phyloP scores from a whole-genome alignment of 2,113 vertebrate genomes.

The Circaetus gallicus region DNA sequence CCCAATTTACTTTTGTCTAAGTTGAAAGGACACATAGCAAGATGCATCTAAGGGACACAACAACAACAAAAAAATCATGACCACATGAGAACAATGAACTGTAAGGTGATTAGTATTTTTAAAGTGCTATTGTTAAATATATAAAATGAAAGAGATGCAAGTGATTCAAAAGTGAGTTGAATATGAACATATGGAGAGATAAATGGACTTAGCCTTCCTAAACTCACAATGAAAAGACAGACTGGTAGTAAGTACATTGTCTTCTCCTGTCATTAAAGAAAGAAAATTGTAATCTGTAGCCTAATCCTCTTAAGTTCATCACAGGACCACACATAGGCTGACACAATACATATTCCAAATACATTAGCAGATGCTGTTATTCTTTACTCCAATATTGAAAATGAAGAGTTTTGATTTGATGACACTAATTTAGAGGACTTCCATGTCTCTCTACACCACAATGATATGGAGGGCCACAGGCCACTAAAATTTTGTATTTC shows the following conservation, averaged over 20 bases:
- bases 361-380: background rate
- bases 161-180: background rate
- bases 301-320: conserved; percentile 13
- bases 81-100: background rate
- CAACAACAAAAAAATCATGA: background rate
- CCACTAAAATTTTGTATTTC: background rate
- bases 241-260: background rate
- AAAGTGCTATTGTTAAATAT: conserved; percentile 19
- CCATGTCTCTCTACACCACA: background rate
- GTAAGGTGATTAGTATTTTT: background rate
- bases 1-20: background rate
- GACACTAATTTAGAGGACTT: background rate
- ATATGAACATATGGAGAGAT: background rate
- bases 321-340: background rate
- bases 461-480: background rate
- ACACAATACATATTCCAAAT: background rate
- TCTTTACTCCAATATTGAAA: background rate
- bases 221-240: background rate
- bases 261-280: background rate
- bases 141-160: background rate
- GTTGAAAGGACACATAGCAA: background rate
- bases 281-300: conserved; percentile 1
- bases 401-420: background rate
- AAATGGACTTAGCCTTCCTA: conserved; percentile 1
- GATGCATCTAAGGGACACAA: background rate